Base-by-base conservation (phyloP, 2,797 vertebrate genomes). In the Lateolabrax maculatus region DNA sequence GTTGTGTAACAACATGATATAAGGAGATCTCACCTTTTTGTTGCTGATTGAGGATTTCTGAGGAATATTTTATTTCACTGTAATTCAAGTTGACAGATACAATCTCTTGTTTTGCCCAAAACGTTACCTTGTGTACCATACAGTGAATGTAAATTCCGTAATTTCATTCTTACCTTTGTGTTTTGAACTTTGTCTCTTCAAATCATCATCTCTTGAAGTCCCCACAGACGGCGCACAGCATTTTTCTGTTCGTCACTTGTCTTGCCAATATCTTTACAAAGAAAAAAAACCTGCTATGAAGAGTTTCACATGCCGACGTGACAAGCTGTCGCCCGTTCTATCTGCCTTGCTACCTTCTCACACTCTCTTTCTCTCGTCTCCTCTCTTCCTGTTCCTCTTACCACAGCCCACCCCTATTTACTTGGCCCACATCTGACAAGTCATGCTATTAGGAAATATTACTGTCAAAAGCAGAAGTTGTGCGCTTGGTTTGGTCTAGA, bases 361-460 rank as follows among this genome's bases (percentile, higher is more conserved):
- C 68, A 77, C 69, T 78, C 70, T 81, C 66, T 80, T 64, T 89
- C 80, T 79, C 83, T 85, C 83, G 11, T 71, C 85, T 89, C 87
- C 53, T 92, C 91, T 95, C 95, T 96, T 95, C 94, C 95, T 96
- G 93, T 96, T 96, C 93, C 94, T 95, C 93, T 94, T 90, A 80
- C 82, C 86, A 87, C 83, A 92, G 84, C 91, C 92, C 93, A 93
- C 91, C 91, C 93, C 88, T 92, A 87, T 89, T 89, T 88, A 89
- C 74, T 71, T 82, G 61, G 46, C 90, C 88, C 84, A 80, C 77
- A 90, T 91, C 62, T 83, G 61, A 80, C 74, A 79, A 65, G 71
- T 77, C 62, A 48, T 65, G 41, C 49, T 77, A 41, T 63, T 68
- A 67, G 71, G 63, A 87, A 71, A 81, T 58, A 73, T 48, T 36